Evolutionary conservation across 2,113 vertebrate species (phyloP).

Genomic region (Microtus pennsylvanicus): DNA sequence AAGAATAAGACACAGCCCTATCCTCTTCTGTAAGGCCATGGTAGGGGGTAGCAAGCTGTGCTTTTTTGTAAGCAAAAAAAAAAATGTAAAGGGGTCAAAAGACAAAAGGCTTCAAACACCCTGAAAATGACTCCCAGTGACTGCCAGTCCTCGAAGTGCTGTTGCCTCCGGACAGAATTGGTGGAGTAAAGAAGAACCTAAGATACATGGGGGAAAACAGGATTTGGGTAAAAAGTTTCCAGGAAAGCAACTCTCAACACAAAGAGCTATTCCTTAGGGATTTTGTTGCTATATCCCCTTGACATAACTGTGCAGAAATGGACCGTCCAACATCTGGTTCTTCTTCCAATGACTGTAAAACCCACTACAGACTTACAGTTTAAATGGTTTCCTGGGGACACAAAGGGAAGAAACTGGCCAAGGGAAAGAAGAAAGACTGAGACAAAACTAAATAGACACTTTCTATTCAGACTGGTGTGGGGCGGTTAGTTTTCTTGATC

Average conservation of each 20-base stretch:
- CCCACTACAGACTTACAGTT: background rate
- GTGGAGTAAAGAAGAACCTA: background rate
- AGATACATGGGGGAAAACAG: background rate
- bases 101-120: conserved; percentile 23
- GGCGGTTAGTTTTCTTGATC: background rate
- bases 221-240: background rate
- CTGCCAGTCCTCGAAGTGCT: background rate
- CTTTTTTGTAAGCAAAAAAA: background rate
- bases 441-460: background rate
- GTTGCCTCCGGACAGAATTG: background rate
- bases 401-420: background rate
- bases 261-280: background rate
- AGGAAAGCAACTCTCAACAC: background rate
- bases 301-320: background rate
- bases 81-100: conserved; percentile 32
- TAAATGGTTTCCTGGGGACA: background rate
- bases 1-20: background rate
- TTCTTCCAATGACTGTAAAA: background rate
- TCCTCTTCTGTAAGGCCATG: background rate
- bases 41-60: background rate
- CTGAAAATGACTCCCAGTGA: background rate
- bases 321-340: background rate
- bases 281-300: background rate
- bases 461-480: background rate
- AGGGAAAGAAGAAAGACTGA: background rate